Base-by-base conservation (phyloP, 1,140 invertebrate genomes). In the Drosophila kohkoa region DNA sequence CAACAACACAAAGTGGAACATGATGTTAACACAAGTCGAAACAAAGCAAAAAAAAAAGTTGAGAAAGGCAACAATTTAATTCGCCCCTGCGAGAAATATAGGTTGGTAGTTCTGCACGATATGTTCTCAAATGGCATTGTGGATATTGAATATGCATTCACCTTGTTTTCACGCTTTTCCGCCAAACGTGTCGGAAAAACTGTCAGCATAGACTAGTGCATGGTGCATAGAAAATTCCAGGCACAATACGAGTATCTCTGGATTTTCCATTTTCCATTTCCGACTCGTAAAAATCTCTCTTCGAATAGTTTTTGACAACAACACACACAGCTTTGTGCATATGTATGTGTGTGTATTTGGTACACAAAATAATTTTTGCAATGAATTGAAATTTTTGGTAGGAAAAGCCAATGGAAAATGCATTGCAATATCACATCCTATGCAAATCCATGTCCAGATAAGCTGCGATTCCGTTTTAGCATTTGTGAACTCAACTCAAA, bases 341-440 rank as follows among this genome's bases (percentile, higher is more conserved):
- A 0, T 5, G 30, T 32, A 5, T 32, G 30, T 32, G 30, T 32
- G 30, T 10, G 35, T 10, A 25, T 25, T 13, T 5, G 16, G 20
- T 20, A 49, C 11, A 25, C 20, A 25, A 57, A 81, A 67, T 78
- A 78, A 83, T 75, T 35, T 86, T 86, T 55, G 55, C 52, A 64
- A 25, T 49, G 59, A 65, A 77, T 69, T 49, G 28, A 30, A 46
- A 58, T 49, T 16, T 57, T 30, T 57, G 38, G 16, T 25, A 67
- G 41, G 45, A 67, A 73, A 28, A 5, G 5, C 41, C 49, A 68
- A 55, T 63, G 2, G 25, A 58, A 67, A 67, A 60, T 60, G 30
- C 57, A 67, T 52, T 60, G 30, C 57, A 60, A 52, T 28, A 52
- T 43, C 35, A 15, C 57, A 65, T 64, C 49, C 58, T 64, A 55